Evolutionary conservation across 2,113 vertebrate species (phyloP).

Genomic region (Hepsetus odoe): DNA sequence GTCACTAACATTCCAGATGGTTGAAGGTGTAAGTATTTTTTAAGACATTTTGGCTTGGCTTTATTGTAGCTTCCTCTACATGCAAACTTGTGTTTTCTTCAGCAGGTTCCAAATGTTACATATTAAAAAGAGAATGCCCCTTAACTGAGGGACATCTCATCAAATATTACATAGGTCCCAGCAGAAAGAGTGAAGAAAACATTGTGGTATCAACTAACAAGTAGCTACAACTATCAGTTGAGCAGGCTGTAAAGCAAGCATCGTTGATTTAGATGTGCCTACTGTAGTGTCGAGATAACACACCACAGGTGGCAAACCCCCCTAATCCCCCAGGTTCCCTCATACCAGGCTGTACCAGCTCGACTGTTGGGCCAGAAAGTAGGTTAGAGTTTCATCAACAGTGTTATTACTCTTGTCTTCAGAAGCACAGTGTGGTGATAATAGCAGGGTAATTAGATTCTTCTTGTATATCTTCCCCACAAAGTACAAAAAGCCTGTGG

Average conservation of each 20-base stretch:
- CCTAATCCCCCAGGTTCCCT: not conserved
- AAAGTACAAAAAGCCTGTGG: too few relatives aligned
- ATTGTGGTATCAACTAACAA: not conserved
- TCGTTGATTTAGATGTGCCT: not conserved
- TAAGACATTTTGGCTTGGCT: not conserved
- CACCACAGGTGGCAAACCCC: not conserved
- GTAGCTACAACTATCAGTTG: not conserved
- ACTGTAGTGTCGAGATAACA: not conserved
- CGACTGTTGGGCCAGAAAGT: not conserved
- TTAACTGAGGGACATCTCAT: too few relatives aligned
- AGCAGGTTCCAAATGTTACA: too few relatives aligned
- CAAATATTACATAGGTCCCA: too few relatives aligned
- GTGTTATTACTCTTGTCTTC: too few relatives aligned
- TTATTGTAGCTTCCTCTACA: not conserved
- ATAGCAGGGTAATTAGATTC: too few relatives aligned
- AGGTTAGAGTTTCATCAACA: not conserved
- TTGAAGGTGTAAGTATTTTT: not conserved
- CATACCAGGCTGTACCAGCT: not conserved
- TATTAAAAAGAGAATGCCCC: too few relatives aligned
- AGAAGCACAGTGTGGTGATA: too few relatives aligned
- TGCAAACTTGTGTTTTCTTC: too few relatives aligned
- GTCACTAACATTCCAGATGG: slow-evolving; percentile 26
- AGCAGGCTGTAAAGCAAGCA: not conserved
- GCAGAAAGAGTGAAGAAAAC: too few relatives aligned
- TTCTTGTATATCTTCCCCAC: too few relatives aligned